Evolutionary conservation across 2,113 vertebrate species (phyloP).

Genomic region (Actenoides hombroni): DNA sequence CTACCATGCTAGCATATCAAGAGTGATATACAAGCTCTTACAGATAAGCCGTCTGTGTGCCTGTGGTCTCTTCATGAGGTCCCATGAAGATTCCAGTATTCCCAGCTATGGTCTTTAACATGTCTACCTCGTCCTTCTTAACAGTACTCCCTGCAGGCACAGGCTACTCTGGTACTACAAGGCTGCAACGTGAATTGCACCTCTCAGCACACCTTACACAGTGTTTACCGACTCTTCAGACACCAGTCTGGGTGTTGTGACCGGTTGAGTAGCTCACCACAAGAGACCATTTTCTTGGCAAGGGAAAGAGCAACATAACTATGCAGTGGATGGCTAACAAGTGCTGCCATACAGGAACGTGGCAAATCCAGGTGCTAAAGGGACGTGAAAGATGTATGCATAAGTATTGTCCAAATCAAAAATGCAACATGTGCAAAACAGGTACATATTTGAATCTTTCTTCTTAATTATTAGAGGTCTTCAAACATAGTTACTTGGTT

Average conservation of each 20-base stretch:
- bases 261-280: background rate
- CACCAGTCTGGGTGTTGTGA: background rate
- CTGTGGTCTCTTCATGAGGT: background rate
- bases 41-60: background rate
- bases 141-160: background rate
- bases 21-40: background rate
- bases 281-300: background rate
- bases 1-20: background rate
- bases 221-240: background rate
- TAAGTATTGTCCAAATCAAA: background rate
- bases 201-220: background rate
- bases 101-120: rapidly evolving
- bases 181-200: background rate
- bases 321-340: rapidly evolving
- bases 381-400: background rate
- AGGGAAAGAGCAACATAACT: background rate
- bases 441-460: background rate
- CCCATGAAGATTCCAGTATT: rapidly evolving
- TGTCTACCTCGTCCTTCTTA: background rate
- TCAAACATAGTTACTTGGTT: background rate
- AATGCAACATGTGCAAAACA: background rate
- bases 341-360: rapidly evolving
- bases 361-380: background rate
- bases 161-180: background rate
- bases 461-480: background rate